Base-by-base conservation (phyloP, 2,888 invertebrate genomes). In the Thymelicus sylvestris region DNA sequence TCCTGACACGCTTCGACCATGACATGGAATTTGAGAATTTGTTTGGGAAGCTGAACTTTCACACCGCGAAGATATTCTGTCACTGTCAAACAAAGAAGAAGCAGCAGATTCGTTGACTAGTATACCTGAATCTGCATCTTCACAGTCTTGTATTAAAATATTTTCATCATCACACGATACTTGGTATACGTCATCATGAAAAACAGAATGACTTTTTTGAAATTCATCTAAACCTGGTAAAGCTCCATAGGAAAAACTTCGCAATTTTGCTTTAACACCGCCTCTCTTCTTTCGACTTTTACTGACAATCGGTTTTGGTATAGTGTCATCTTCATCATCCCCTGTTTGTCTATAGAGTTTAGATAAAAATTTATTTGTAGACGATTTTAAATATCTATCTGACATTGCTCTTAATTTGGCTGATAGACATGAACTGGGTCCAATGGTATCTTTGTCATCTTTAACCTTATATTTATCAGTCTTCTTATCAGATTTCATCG, bases 81-180 rank as follows among this genome's bases (percentile, higher is more conserved):
- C 94, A 81, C 94, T 94, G 71, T 95, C 95, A 74, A 96, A 94
- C 74, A 96, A 92, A 1, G 96, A 96, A 71, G 96, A 96, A 65
- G 95, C 95, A 8, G 96, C 95, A 0, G 96, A 96, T 82, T 96
- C 96, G 81, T 96, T 96, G 79, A 96, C 96, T 82, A 96, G 92
- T 78, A 97, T 97, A 52, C 97, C 96, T 41, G 96, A 96, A 85
- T 97, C 97, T 72, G 96, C 95, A 86, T 97, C 96, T 82, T 96
- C 96, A 77, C 95, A 94, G 78, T 95, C 95, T 79, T 95, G 94
- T 78, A 95, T 90, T 67, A 95, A 86, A 66, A 94, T 88, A 78
- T 94, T 94, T 83, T 95, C 94, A 80, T 94, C 94, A 73, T 94
- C 93, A 80, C 93, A 94, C 13, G 91, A 89, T 64, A 89, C 87